These are phyloP conservation scores for Anastrepha obliqua DNA, from an alignment of 1,140 invertebrate genomes.

Conservation along the genomic window DNA sequence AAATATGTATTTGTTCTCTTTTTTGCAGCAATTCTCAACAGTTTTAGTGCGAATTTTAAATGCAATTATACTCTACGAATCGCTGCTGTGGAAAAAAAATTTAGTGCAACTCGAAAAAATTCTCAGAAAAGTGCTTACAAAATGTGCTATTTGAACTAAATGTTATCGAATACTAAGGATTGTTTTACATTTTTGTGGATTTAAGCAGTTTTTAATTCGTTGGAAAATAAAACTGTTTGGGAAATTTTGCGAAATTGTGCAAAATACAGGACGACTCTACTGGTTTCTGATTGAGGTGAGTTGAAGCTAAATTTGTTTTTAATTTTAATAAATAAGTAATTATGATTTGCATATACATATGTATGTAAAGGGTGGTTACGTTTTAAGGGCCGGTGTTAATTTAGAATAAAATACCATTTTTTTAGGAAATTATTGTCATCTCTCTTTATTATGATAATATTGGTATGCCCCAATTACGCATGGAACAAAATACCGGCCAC, in stretches of 20 bases:
- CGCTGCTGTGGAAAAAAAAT: neutral
- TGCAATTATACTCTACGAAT: neutral
- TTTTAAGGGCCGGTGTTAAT: too few species aligned
- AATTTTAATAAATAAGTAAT: too few species aligned
- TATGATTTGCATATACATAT: too few species aligned
- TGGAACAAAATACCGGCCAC: too few species aligned
- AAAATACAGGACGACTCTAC: neutral
- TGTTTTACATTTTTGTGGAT: conserved; percentile 35
- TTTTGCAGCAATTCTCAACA: conserved; percentile 2
- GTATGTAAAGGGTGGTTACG: too few species aligned
- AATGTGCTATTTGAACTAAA: conserved; percentile 15
- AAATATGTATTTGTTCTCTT: neutral
- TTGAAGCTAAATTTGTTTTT: neutral
- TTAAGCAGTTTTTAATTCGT: conserved; percentile 22
- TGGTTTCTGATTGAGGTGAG: neutral
- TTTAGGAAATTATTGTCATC: too few species aligned
- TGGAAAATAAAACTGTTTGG: conserved; percentile 7
- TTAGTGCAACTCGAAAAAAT: neutral
- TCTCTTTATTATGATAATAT: too few species aligned
- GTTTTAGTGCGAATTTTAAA: neutral
- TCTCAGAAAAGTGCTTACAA: neutral
- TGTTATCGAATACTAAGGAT: neutral
- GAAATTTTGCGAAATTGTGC: neutral
- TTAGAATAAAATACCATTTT: too few species aligned
- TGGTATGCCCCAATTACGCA: too few species aligned